Conservation (phyloP, 2,888 invertebrate genomes). For the Brenthis ino region DNA sequence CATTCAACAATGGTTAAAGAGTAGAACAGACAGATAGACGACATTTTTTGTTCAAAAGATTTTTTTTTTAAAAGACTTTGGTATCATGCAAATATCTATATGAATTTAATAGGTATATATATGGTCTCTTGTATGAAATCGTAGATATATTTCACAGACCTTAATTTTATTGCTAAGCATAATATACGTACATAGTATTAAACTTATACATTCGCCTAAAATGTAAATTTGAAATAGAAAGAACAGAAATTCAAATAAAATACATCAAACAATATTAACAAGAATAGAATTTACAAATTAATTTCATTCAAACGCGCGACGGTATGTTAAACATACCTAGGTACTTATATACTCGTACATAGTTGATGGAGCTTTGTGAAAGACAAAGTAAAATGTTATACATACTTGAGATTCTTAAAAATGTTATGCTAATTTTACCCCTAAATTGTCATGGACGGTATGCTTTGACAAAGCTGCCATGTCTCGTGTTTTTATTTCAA, state of each 20-base stretch:
- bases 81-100: too few species aligned
- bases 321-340: conserved; percentile 11
- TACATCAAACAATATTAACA: not conserved
- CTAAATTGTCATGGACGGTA: conserved; percentile 52
- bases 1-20: too few species aligned
- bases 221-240: too few species aligned
- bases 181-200: too few species aligned
- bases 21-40: too few species aligned
- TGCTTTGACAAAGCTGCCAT: conserved; percentile 55
- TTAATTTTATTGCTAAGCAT: too few species aligned
- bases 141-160: too few species aligned
- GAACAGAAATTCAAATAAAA: not conserved
- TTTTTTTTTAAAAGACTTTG: too few species aligned
- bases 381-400: conserved; percentile 53
- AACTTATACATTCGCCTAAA: too few species aligned
- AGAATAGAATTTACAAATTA: conserved; percentile 1
- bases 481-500: conserved; percentile 9
- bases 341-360: conserved; percentile 13
- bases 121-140: too few species aligned
- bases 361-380: conserved; percentile 47
- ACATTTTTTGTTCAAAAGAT: too few species aligned
- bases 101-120: too few species aligned
- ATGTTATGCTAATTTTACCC: conserved; percentile 60
- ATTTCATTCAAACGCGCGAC: conserved; percentile 12
- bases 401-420: conserved; percentile 61